Base-by-base conservation (phyloP, 1,140 invertebrate species). In the Homalodisca vitripennis region DNA sequence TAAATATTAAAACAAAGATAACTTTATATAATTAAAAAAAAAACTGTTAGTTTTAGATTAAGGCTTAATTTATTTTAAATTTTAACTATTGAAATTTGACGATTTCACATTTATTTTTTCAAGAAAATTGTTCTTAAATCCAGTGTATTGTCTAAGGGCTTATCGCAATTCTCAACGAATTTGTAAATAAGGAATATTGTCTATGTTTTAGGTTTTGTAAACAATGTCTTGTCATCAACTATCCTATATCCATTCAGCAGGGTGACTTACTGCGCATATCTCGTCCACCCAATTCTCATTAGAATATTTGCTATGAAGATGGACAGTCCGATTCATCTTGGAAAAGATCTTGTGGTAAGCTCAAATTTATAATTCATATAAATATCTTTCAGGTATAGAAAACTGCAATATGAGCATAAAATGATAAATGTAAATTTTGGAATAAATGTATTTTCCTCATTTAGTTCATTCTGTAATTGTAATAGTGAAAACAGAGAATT, bases 211-310 rank as follows among this genome's bases (percentile, higher is more conserved):
- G 89, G 90, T 69, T 89, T 87, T 77, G 83, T 92, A 17, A 70
- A 67, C 34, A 66, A 70, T 27, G 80, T 92, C 74, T 80, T 93
- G 3, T 91, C 91, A n/a, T 85, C 88, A 27, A 88, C 89, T 26
- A 84, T 89, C 64, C 79, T 93, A 10, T 92, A 93, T 79, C 91
- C 92, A 65, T 90, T 93, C 78, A 93, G 91, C 51, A 84, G 92
- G 74, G 89, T 92, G 3, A 93, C 92, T 3, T 93, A 93, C 78
- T 93, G 91, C 77, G 89, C 91, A 1, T 93, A 93, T 77, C 80
- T 93, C 51, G 84, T 93, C 51, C 92, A 93, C 80, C 92, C 92
- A 6, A 86, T 93, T 60, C 85, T 92, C 31, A 90, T 93, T 70
- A 83, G 91, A 72, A 82, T 85, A 67, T 87, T 92, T 71, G 86